phyloP scores from a whole-genome alignment of 1,140 invertebrate genomes.

The Ceratosolen solmsi region DNA sequence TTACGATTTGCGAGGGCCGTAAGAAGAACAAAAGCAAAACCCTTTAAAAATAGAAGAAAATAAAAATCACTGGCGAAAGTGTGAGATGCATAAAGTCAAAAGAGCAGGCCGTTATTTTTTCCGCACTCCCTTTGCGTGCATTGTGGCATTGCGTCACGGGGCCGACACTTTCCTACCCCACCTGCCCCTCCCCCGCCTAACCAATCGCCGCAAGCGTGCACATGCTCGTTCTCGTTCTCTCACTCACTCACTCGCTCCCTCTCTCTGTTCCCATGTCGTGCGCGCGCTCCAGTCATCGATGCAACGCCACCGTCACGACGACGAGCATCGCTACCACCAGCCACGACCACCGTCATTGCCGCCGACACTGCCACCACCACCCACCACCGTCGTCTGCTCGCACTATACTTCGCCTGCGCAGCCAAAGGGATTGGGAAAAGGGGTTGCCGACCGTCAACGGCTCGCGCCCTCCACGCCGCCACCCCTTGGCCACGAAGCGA shows the following conservation, averaged over 20 bases:
- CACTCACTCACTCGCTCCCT: background rate
- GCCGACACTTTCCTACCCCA: background rate
- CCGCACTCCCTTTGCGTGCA: conserved; percentile 21
- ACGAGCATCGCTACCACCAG: no score
- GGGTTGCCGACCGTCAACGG: background rate
- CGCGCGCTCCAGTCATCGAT: conserved; percentile 56
- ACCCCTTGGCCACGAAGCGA: conserved; percentile 55
- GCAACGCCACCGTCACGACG: conserved; percentile 36
- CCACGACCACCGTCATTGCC: no score
- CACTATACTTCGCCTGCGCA: background rate
- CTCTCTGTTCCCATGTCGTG: background rate
- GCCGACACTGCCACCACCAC: no score
- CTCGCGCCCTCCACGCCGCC: conserved; percentile 28
- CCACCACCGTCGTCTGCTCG: no score
- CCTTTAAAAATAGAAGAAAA: conserved; percentile 1
- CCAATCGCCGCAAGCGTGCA: background rate
- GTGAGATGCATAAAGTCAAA: conserved; percentile 1
- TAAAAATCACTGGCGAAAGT: conserved; percentile 8
- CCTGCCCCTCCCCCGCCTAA: background rate
- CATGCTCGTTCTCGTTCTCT: background rate
- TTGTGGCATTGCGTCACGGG: background rate
- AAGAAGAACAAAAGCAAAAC: background rate
- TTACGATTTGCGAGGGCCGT: no score
- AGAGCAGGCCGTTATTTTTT: conserved; percentile 41
- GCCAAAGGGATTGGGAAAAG: background rate